These are phyloP conservation scores for Rotaria macrura DNA, from an alignment of 2,888 invertebrate species.

Conservation along the genomic window DNA sequence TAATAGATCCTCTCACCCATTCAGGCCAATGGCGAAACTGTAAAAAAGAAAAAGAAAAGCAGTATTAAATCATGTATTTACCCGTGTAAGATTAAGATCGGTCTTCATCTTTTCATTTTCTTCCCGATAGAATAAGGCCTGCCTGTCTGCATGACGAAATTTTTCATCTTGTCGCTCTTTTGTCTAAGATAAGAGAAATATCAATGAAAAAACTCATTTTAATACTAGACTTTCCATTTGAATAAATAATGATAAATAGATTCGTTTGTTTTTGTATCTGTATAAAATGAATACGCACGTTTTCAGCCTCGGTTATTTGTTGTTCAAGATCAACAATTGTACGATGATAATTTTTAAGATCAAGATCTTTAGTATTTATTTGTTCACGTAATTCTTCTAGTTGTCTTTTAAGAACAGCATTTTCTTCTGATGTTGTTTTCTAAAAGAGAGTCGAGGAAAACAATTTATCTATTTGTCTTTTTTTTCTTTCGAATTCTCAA, in stretches of 20 bases:
- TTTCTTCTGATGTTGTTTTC: neutral
- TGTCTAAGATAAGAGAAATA: neutral
- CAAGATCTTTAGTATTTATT: neutral
- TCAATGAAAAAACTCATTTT: neutral
- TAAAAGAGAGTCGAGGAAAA: neutral
- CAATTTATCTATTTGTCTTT: neutral
- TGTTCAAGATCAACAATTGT: neutral
- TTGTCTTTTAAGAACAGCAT: neutral
- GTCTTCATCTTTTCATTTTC: conserved; percentile 9
- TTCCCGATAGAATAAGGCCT: neutral
- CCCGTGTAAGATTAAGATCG: neutral
- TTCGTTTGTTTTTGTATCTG: too few relatives aligned
- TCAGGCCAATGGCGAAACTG: too few relatives aligned
- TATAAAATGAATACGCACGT: neutral
- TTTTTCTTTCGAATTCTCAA: neutral
- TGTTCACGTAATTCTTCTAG: conserved; percentile 3
- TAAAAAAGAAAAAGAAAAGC: too few relatives aligned
- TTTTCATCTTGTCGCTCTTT: conserved; percentile 18
- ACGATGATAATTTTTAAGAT: neutral
- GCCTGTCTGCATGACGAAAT: neutral
- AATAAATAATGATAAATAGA: neutral
- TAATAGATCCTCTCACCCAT: too few relatives aligned
- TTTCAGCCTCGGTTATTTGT: neutral
- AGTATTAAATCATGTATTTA: neutral
- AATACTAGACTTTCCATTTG: neutral